Base-by-base conservation (phyloP, 2,113 vertebrate genomes). In the Chloroceryle aenea region DNA sequence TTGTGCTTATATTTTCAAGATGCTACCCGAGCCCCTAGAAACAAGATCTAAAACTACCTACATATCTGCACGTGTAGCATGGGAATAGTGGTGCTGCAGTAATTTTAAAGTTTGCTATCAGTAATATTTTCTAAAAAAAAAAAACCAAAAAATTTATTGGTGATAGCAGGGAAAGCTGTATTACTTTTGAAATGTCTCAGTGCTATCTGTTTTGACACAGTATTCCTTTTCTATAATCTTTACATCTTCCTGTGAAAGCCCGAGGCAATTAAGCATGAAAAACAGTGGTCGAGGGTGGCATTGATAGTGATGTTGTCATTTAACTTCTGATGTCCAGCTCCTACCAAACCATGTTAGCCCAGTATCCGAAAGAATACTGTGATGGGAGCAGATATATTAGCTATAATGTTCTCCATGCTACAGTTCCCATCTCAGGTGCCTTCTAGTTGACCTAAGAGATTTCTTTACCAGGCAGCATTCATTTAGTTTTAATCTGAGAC, bases 331-430 rank as follows among this genome's bases (percentile, higher is more conserved):
- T 40, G 21, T 47, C n/a, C 32, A 61, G 59, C 45, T 72, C 11
- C 50, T 50, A 58, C 55, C 34, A 52, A 92, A 79, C 23, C 58
- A n/a, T 42, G 21, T 82, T 82, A 97, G 79, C 84, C 71, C 92
- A 72, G 67, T 69, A 83, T 81, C 72, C 27, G 17, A 89, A 93
- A 52, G 81, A 89, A 82, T 61, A 89, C 43, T 67, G 77, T 61
- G 74, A 68, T 64, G 30, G 45, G 22, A 95, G 74, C 81, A 77
- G 22, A 38, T 52, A 84, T 71, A 48, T 96, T 95, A 95, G 64
- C 95, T 95, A 85, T 52, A 73, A 27, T 45, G 50, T 42, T 53
- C 20, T 92, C 61, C 4, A 18, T 38, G 27, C 45, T 79, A 30
- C 47, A n/a, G 1, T 72, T 80, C 47, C 43, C 19, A 72, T 58